These are phyloP conservation scores for Artibeus jamaicensis DNA, from an alignment of 2,797 vertebrate species.

Conservation along the genomic window DNA sequence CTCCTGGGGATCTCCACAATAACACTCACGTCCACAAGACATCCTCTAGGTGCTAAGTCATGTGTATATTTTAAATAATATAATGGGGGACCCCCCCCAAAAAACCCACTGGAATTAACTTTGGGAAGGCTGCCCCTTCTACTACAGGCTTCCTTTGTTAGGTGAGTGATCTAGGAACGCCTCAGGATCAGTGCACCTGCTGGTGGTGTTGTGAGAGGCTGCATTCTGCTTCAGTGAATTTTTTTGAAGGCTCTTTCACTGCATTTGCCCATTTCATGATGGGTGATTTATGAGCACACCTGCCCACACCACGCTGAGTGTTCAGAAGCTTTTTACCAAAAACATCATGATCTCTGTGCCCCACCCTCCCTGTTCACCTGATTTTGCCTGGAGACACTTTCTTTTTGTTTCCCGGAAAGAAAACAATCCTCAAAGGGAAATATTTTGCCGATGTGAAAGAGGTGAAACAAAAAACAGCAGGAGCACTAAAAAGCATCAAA, in stretches of 20 bases:
- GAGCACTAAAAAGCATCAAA: background rate
- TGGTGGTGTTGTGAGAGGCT: background rate
- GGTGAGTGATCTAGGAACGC: background rate
- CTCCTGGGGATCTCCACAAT: slow-evolving; percentile 71
- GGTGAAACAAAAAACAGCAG: background rate
- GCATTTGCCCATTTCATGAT: background rate
- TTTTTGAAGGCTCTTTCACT: background rate
- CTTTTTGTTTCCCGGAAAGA: background rate
- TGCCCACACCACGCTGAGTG: background rate
- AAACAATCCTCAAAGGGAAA: background rate
- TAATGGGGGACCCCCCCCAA: background rate
- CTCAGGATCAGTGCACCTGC: too few relatives aligned
- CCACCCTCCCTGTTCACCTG: background rate
- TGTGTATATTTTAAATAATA: slow-evolving; percentile 57
- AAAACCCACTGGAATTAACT: background rate
- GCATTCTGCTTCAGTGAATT: background rate
- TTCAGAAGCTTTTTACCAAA: background rate
- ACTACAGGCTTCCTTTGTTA: background rate
- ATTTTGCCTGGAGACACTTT: background rate
- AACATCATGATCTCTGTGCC: background rate
- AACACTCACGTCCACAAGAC: slow-evolving; percentile 52
- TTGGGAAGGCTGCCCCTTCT: background rate
- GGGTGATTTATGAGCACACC: background rate
- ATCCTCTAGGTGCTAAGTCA: slow-evolving; percentile 41
- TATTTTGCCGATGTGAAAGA: background rate